These are phyloP conservation scores for Lomographa bimaculata DNA, from an alignment of 2,888 invertebrate species.

Conservation along the genomic window DNA sequence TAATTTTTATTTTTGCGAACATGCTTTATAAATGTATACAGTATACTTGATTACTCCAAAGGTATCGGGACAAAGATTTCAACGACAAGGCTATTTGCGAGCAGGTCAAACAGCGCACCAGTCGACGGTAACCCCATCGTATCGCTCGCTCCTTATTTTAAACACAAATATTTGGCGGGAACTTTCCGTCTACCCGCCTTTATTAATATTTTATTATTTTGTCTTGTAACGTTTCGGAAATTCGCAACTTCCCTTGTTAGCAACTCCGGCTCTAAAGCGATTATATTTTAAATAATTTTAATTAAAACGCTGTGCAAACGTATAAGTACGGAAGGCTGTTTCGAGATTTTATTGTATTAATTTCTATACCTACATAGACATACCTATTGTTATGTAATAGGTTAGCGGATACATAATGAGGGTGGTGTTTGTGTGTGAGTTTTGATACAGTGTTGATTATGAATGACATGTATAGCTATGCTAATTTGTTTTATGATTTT, in stretches of 20 bases:
- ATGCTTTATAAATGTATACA: too few relatives aligned
- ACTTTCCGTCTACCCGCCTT: slow-evolving; percentile 79
- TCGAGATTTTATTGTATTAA: too few relatives aligned
- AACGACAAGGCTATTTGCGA: slow-evolving; percentile 37
- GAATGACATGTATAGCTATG: too few relatives aligned
- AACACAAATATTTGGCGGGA: slow-evolving; percentile 82
- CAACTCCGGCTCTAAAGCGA: slow-evolving; percentile 77
- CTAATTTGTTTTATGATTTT: too few relatives aligned
- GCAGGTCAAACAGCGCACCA: slow-evolving; percentile 28
- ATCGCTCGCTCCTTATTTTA: slow-evolving; percentile 77
- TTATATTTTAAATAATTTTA: slow-evolving; percentile 83
- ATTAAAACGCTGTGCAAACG: slow-evolving; percentile 81
- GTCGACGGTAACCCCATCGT: slow-evolving; percentile 63
- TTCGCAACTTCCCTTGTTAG: slow-evolving; percentile 76
- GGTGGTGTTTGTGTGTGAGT: too few relatives aligned
- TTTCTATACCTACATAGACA: too few relatives aligned
- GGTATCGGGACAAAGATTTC: slow-evolving; percentile 13
- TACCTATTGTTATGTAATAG: too few relatives aligned
- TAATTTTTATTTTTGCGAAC: too few relatives aligned
- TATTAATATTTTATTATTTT: slow-evolving; percentile 84
- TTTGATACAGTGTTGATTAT: too few relatives aligned
- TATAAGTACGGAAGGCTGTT: slow-evolving; percentile 38
- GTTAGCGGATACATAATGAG: too few relatives aligned
- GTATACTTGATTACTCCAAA: too few relatives aligned
- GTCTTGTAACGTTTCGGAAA: slow-evolving; percentile 78